These are phyloP conservation scores for Enteromius trimaculatus DNA, from an alignment of 2,797 vertebrate genomes.

Conservation along the genomic window DNA sequence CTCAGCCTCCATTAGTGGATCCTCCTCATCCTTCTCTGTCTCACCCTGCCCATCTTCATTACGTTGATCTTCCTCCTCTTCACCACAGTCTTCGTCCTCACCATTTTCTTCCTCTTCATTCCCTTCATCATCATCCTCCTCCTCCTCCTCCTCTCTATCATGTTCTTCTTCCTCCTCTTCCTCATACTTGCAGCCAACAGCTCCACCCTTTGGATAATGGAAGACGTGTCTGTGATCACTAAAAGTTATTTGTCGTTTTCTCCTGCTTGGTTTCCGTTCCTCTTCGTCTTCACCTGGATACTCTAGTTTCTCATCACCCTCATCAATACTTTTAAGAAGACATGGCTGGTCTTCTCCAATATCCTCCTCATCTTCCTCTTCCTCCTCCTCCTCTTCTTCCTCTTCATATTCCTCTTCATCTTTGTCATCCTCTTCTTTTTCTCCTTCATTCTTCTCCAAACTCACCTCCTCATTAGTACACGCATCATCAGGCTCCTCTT, in stretches of 20 bases:
- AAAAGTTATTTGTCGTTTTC: constrained; percentile 68
- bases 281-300: constrained; percentile 64
- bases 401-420: constrained; percentile 57
- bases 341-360: constrained; percentile 63
- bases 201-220: constrained; percentile 70
- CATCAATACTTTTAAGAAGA: constrained; percentile 49
- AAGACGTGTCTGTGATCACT: constrained; percentile 73
- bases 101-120: constrained; percentile 58
- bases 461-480: constrained; percentile 68
- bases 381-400: constrained; percentile 68
- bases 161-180: constrained; percentile 53
- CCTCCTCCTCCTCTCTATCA: constrained; percentile 61
- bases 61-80: constrained; percentile 66
- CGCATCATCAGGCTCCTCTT: constrained; percentile 63
- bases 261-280: constrained; percentile 46
- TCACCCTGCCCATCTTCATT: constrained; percentile 67
- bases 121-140: constrained; percentile 68
- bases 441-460: constrained; percentile 67
- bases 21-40: constrained; percentile 76
- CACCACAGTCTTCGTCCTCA: constrained; percentile 55
- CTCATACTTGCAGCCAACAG: constrained; percentile 60
- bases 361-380: constrained; percentile 60
- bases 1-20: constrained; percentile 88
- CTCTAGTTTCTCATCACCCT: constrained; percentile 57
- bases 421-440: constrained; percentile 66